Base-by-base conservation (phyloP, 2,797 vertebrate genomes). In the Hoplostethus atlanticus region DNA sequence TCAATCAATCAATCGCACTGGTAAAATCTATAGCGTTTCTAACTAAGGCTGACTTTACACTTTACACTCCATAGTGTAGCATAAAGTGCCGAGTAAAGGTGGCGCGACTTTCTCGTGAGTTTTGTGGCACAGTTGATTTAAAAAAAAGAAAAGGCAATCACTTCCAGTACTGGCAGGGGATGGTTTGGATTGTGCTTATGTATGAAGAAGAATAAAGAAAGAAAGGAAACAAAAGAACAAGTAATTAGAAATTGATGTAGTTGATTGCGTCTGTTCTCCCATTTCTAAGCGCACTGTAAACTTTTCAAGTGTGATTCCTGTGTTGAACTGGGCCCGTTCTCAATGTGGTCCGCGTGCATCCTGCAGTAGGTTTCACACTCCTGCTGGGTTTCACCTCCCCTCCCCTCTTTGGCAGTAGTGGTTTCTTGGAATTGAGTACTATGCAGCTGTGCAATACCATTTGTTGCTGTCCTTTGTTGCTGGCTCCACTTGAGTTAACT, bases 351-450 rank as follows among this genome's bases (percentile, higher is more conserved):
- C 89, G 87, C 85, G 58, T 91, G 93, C 92, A 91, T 87, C 87
- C 94, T 93, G 95, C 92, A 87, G 83, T 86, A 92, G 83, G 93
- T 89, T 90, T 95, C 78, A 56, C 82, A 87, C 85, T 86, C 83
- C 87, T 90, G 90, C 89, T 84, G 85, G 85, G 84, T 67, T 80
- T 48, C 58, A 71, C 71, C 71, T 61, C 63, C 53, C 91, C 90
- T 90, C 76, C 90, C 95, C 64, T 96, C 96, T 97, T 97, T 97
- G 96, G 97, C 97, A 97, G 96, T 94, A 96, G 96, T 96, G 95
- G 93, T 95, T 92, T 89, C 93, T 94, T 94, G 86, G 87, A 91
- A 90, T 87, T 81, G 79, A 92, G 89, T 88, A 89, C 81, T 84
- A 90, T 85, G 87, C 92, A 92, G 88, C 89, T 87, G 88, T 90